Conservation (phyloP, 2,797 vertebrate species). For the Avahi laniger region DNA sequence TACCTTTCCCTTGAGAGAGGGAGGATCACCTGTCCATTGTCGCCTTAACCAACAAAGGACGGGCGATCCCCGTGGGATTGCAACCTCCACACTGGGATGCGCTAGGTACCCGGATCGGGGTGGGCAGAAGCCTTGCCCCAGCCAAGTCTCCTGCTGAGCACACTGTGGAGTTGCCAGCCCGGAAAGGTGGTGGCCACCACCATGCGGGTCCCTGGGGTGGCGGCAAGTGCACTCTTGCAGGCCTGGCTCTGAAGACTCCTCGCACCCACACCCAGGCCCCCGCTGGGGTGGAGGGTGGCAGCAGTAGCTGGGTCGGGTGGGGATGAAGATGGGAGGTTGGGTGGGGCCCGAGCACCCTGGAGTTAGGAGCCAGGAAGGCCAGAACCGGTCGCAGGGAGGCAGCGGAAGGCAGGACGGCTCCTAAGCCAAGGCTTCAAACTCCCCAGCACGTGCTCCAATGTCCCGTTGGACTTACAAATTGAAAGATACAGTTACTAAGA, state of each 20-base stretch:
- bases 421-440: neutral
- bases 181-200: neutral
- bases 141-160: neutral
- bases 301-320: neutral
- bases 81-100: neutral
- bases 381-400: neutral
- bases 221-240: neutral
- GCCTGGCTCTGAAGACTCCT: neutral
- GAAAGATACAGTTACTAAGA: neutral
- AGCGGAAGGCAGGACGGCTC: neutral
- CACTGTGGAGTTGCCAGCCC: neutral
- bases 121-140: neutral
- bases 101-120: neutral
- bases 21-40: neutral
- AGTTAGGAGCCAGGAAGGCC: neutral
- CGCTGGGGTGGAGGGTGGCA: neutral
- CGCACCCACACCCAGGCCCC: accelerated
- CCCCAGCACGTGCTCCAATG: neutral
- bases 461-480: neutral
- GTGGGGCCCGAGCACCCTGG: neutral
- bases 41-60: neutral
- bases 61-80: neutral
- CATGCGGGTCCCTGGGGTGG: neutral
- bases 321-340: neutral
- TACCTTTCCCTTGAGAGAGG: neutral